Evolutionary conservation across 2,797 vertebrate genomes (phyloP).

Genomic region (Eulemur albifrons): DNA sequence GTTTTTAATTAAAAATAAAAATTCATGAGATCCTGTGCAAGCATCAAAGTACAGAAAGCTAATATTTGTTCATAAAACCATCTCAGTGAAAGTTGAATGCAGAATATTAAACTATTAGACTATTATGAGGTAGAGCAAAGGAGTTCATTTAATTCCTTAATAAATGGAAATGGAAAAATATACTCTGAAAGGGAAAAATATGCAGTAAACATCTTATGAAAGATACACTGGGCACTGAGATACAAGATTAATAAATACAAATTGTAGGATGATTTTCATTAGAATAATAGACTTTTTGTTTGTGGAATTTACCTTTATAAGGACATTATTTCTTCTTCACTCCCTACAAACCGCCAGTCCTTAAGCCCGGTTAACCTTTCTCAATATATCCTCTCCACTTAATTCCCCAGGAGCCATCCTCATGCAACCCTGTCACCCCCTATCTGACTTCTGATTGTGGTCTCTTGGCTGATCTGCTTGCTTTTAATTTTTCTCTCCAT

Average conservation of each 20-base stretch:
- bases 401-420: neutral
- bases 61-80: slow-evolving; percentile 76
- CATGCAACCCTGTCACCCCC: neutral
- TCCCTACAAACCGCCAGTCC: neutral
- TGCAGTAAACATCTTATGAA: neutral
- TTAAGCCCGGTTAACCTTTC: neutral
- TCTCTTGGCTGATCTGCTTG: neutral
- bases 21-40: slow-evolving; percentile 71
- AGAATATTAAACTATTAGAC: slow-evolving; percentile 72
- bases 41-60: slow-evolving; percentile 65
- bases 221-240: neutral
- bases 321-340: neutral
- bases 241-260: neutral
- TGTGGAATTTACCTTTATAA: neutral
- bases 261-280: neutral
- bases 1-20: slow-evolving; percentile 79
- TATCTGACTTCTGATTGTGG: neutral
- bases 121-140: slow-evolving; percentile 63
- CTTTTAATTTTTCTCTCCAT: neutral
- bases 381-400: neutral
- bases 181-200: neutral
- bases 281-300: neutral
- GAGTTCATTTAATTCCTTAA: slow-evolving; percentile 57
- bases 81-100: slow-evolving; percentile 47
- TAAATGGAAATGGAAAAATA: slow-evolving; percentile 46